Evolutionary conservation across 2,888 invertebrate species (phyloP), one percentile per base, ranked within the genome.

Genomic region (Phyllotreta striolata): DNA sequence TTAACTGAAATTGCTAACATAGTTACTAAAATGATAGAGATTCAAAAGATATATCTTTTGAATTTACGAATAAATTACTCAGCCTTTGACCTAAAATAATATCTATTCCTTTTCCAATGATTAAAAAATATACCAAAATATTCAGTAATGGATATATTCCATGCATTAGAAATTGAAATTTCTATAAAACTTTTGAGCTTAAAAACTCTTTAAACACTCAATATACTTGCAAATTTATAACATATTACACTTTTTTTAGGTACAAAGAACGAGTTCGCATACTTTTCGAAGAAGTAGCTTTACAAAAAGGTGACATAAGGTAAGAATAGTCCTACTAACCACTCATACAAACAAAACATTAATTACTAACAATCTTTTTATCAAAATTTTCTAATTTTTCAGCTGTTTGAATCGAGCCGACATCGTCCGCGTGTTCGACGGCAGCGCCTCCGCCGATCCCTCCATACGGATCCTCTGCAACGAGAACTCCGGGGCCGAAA

Each of bases 401-500:
- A 93, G 93, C 82, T 92, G 92, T 81, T 85, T 92, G 74, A 89
- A 91, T 74, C 87, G 91, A 67, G 91, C 91, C 54, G 94, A 95
- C 82, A 88, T 93, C 78, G 89, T 95, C 79, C 91, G 91, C 76
- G 90, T 94, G 65, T 91, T 92, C 82, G 95, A 95, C 79, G 93
- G 94, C 3, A 87, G 88, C 77, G 89, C 89, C 74, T 84, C 89
- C 34, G 85, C 85, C 74, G 85, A 90, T 59, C 90, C 92, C 1
- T 87, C 91, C 67, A 92, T 95, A 77, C 89, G 90, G 55, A 89
- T 93, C 76, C 85, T 95, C 67, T 95, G 95, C 82, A 91, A 93
- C 78, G 89, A 91, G 80, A 87, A 88, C 60, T 86, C 89, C 80
- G 90, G 90, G 74, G 87, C 88, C 71, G 92, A 93, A 79, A 87